Conservation (phyloP, 1,140 invertebrate species). For the Cotesia typhae region DNA sequence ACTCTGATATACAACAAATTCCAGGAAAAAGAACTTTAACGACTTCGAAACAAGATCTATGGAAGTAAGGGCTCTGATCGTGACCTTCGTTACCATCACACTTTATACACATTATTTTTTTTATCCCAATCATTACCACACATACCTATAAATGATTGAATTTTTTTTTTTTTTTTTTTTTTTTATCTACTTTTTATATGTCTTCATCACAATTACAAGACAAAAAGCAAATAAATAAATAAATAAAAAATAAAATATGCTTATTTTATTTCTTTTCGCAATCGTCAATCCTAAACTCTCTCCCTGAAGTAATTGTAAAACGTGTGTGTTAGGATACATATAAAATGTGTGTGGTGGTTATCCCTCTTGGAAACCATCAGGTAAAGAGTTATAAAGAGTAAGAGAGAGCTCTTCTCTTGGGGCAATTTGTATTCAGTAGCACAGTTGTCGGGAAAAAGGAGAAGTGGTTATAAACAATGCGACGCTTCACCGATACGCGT, state of each 20-base stretch:
- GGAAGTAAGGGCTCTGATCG: slow-evolving; percentile 48
- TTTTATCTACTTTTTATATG: neutral
- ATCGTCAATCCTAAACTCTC: slow-evolving; percentile 29
- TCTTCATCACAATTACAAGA: slow-evolving; percentile 15
- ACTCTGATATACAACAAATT: slow-evolving; percentile 61
- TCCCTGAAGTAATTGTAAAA: slow-evolving; percentile 16
- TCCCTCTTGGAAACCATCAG: slow-evolving; percentile 27
- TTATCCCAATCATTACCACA: no score
- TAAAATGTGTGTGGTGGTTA: no score
- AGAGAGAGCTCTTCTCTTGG: slow-evolving; percentile 24
- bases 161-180: no score
- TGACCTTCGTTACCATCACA: slow-evolving; percentile 54
- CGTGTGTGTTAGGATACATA: slow-evolving; percentile 9
- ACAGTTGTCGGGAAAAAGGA: slow-evolving; percentile 41
- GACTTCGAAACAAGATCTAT: slow-evolving; percentile 65
- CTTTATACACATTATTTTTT: slow-evolving; percentile 13
- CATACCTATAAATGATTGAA: no score
- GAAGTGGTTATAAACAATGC: slow-evolving; percentile 46
- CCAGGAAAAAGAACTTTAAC: slow-evolving; percentile 64
- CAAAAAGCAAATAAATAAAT: slow-evolving; percentile 8
- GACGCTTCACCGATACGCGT: slow-evolving; percentile 41
- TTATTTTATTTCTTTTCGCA: slow-evolving; percentile 20
- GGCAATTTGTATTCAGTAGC: slow-evolving; percentile 46
- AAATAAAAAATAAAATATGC: slow-evolving; percentile 17
- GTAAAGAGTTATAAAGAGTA: slow-evolving; percentile 29